phyloP scores from a whole-genome alignment of 2,113 vertebrate genomes.

The Nesoenas mayeri region DNA sequence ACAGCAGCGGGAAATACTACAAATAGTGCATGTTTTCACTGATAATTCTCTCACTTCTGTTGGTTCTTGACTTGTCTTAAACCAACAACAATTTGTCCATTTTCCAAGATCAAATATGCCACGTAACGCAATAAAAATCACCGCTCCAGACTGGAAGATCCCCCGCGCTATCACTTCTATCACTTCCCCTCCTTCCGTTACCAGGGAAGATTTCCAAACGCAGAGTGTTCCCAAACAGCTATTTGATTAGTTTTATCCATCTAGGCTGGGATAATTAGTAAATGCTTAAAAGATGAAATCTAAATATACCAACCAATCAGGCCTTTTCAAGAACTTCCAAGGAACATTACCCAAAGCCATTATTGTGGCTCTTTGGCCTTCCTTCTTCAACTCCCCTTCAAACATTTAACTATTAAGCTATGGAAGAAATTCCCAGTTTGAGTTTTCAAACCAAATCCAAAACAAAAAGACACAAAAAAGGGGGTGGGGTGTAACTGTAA shows the following conservation, averaged over 20 bases:
- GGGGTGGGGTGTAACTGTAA: background rate
- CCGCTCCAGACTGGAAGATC: background rate
- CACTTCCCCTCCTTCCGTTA: slow-evolving; percentile 17
- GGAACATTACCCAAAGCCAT: slow-evolving; percentile 59
- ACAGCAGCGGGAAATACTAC: background rate
- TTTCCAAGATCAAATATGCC: background rate
- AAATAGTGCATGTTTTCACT: background rate
- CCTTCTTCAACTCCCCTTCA: background rate
- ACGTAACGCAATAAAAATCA: background rate
- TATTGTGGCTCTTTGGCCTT: slow-evolving; percentile 14
- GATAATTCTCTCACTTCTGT: background rate
- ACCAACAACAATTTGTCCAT: background rate
- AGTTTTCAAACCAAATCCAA: background rate
- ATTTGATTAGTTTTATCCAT: slow-evolving; percentile 65
- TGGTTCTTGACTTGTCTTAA: background rate
- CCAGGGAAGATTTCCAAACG: slow-evolving; percentile 48
- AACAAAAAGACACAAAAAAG: background rate
- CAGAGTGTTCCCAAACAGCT: slow-evolving; percentile 65
- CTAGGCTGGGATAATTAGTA: slow-evolving; percentile 66
- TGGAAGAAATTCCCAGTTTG: background rate
- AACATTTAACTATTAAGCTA: background rate
- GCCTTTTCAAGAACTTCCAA: slow-evolving; percentile 52
- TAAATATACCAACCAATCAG: slow-evolving; percentile 72
- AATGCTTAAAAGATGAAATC: slow-evolving; percentile 74
- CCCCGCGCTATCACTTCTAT: background rate